Base-by-base conservation (phyloP, 2,888 invertebrate species). In the Drosophila flavopinicola region DNA sequence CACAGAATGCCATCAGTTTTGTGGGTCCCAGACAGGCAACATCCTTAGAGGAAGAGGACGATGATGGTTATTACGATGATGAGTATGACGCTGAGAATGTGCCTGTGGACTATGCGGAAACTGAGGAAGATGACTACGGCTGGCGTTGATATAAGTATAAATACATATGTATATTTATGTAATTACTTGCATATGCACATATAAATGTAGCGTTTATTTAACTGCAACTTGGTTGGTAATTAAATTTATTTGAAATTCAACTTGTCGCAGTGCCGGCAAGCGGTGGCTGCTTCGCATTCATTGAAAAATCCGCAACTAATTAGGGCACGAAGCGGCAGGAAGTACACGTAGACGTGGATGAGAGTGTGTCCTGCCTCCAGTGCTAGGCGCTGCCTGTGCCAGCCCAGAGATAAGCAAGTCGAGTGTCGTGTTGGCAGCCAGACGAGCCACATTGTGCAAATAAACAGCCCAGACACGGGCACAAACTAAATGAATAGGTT, bases 301-400 rank as follows among this genome's bases (percentile, higher is more conserved):
- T 65, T 79, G 72, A 83, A 84, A 84, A 80, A 77, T 77, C 76
- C 85, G 67, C 85, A 82, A 82, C 85, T 85, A 83, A 83, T 83
- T 83, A 85, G 82, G 75, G 51, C 73, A 72, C 64, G 49, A 59
- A 39, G 49, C 27, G 32, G 41, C 66, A 60, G 61, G 42, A 57
- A 48, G 53, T 38, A 37, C 61, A 72, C 52, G 61, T 33, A 49
- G 13, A 39, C 47, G 29, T 53, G 20, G 51, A 51, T 33, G 45
- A 29, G 27, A 27, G 48, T 44, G 41, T 60, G 37, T 66, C 49
- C 59, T 10, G n/a, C 2, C 41, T 54, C 23, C 47, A 23, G 13
- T 17, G 20, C 20, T 7, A 25, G 52, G 24, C 47, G 29, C 20
- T 52, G 49, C 9, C 35, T 37, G 42, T 58, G 67, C 57, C 35